A percentile compares a stretch with the other conserved stretches of the same genome.
Conservation (phyloP, 1,140 invertebrate species). For the Zophobas atratus region DNA sequence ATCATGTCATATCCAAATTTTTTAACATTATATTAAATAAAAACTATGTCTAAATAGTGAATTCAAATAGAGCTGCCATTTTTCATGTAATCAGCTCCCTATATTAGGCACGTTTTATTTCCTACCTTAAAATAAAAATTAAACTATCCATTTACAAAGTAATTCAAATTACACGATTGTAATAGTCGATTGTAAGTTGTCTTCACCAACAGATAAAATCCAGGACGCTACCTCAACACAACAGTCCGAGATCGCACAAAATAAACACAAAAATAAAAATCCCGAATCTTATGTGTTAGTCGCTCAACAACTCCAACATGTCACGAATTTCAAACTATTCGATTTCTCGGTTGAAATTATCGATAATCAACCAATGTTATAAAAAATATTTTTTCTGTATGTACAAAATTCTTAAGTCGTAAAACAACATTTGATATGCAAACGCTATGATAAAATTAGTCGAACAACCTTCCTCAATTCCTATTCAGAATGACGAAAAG, state of each 20-base stretch:
- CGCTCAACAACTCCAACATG: too few relatives aligned
- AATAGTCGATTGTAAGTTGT: not conserved
- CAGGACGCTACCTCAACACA: not conserved
- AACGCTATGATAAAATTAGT: constrained; percentile 54
- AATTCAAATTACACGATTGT: constrained; percentile 31
- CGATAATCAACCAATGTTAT: constrained; percentile 42
- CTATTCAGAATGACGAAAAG: constrained; percentile 45
- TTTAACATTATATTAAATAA: constrained; percentile 46
- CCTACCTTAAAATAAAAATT: constrained; percentile 21
- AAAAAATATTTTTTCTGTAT: constrained; percentile 48
- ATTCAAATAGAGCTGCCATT: constrained; percentile 44
- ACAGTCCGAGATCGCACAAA: too few relatives aligned
- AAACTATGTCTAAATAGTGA: constrained; percentile 46
- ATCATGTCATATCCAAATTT: constrained; percentile 38
- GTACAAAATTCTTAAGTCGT: constrained; percentile 37
- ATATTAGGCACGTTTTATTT: constrained; percentile 39
- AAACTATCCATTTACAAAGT: constrained; percentile 18
- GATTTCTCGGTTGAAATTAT: constrained; percentile 10
- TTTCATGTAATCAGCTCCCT: constrained; percentile 21
- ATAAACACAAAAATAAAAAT: too few relatives aligned
- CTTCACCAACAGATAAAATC: not conserved
- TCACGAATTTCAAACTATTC: not conserved
- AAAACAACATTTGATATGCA: constrained; percentile 52
- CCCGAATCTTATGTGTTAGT: too few relatives aligned
- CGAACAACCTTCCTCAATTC: constrained; percentile 50